phyloP scores from a whole-genome alignment of 2,888 invertebrate species.

The Clitarchus hookeri region DNA sequence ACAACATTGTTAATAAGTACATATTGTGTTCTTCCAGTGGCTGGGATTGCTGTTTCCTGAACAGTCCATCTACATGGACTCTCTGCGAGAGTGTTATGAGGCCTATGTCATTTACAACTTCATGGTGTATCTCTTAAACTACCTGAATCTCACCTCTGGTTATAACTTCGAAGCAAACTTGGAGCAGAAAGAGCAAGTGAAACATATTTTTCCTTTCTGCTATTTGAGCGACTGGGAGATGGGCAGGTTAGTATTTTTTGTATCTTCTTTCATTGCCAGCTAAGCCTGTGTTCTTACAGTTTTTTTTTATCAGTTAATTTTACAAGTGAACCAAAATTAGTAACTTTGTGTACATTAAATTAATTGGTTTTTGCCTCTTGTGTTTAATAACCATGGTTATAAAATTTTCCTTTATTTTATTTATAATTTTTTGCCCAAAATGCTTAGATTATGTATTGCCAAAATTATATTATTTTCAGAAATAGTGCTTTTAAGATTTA shows the following conservation, averaged over 20 bases:
- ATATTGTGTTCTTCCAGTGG: constrained; percentile 66
- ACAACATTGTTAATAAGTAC: no score
- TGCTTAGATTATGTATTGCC: no score
- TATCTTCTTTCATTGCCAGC: neutral
- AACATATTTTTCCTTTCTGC: constrained; percentile 90
- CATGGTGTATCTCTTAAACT: constrained; percentile 92
- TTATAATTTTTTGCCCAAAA: no score
- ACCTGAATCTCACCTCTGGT: constrained; percentile 71
- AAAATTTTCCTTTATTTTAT: no score
- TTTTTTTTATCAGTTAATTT: no score
- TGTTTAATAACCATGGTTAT: no score
- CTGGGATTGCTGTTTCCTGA: constrained; percentile 85
- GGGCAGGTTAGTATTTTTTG: constrained; percentile 68
- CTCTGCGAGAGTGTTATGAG: constrained; percentile 93
- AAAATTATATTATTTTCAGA: no score
- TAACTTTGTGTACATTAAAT: no score
- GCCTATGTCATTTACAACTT: constrained; percentile 98
- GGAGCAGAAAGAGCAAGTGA: constrained; percentile 81
- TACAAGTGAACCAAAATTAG: no score
- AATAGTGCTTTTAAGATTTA: no score
- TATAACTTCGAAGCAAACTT: constrained; percentile 82
- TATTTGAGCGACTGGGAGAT: constrained; percentile 92
- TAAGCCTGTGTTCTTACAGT: no score
- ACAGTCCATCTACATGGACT: constrained; percentile 90
- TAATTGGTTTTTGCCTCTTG: no score